phyloP scores from a whole-genome alignment of 2,797 vertebrate species.

The Tachyglossus aculeatus region DNA sequence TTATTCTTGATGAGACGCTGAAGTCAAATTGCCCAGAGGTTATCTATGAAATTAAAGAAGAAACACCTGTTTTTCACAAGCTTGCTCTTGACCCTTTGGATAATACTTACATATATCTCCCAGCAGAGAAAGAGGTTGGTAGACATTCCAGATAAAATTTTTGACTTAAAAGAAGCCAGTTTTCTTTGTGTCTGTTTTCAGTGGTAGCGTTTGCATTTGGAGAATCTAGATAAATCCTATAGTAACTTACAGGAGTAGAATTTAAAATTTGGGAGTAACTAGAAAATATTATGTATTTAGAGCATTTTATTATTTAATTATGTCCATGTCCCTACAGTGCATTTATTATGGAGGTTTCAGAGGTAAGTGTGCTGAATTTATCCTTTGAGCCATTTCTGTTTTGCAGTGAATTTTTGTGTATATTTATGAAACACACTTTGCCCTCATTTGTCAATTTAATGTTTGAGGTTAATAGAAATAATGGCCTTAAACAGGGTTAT shows the following conservation, averaged over 20 bases:
- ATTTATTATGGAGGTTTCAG: conserved; percentile 11
- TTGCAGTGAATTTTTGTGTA: background rate
- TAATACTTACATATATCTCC: conserved; percentile 76
- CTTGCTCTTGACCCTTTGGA: conserved; percentile 74
- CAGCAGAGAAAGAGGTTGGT: conserved; percentile 75
- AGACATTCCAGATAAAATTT: conserved; percentile 9
- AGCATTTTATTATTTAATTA: conserved; percentile 59
- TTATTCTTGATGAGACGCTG: conserved; percentile 75
- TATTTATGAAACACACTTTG: conserved; percentile 34
- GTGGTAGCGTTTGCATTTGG: conserved; percentile 38
- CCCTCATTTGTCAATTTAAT: conserved; percentile 18
- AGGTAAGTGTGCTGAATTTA: conserved; percentile 59
- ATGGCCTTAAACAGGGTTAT: conserved; percentile 44
- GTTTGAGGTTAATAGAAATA: conserved; percentile 45
- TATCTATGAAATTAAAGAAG: conserved; percentile 78
- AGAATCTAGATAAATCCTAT: background rate
- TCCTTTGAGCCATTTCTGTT: conserved; percentile 20
- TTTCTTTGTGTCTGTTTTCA: conserved; percentile 30
- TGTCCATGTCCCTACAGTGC: conserved; percentile 44
- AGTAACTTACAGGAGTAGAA: conserved; percentile 13
- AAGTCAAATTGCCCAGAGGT: conserved; percentile 77
- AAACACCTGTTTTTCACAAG: conserved; percentile 76
- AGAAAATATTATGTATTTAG: conserved; percentile 59
- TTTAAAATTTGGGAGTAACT: conserved; percentile 56
- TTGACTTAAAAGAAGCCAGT: conserved; percentile 32